A percentile compares a stretch with the other conserved stretches of the same genome.
Conservation (phyloP, 2,797 vertebrate species). For the Valencia hispanica region DNA sequence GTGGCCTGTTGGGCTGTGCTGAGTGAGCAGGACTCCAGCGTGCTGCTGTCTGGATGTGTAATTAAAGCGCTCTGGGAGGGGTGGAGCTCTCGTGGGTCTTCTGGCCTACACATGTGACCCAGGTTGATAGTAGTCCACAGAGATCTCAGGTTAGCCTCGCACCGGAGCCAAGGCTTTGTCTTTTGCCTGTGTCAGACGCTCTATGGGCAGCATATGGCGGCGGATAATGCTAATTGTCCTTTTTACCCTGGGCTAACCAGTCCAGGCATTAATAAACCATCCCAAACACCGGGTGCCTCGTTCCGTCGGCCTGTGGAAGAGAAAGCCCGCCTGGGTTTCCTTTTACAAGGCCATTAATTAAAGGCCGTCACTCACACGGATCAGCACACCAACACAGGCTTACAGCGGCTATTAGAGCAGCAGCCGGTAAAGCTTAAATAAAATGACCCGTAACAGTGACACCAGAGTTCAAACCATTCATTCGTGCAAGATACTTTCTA, state of each 20-base stretch:
- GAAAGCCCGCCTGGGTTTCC: constrained; percentile 72
- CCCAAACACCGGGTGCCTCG: constrained; percentile 77
- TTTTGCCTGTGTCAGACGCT: constrained; percentile 78
- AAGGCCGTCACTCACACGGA: constrained; percentile 77
- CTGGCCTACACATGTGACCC: constrained; percentile 78
- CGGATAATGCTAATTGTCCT: constrained; percentile 86
- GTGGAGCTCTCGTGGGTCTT: constrained; percentile 72
- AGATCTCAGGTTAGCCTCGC: constrained; percentile 82
- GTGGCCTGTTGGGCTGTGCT: constrained; percentile 61
- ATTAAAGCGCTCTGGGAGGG: constrained; percentile 74
- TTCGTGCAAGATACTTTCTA: background rate
- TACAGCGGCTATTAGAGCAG: constrained; percentile 43
- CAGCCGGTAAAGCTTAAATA: constrained; percentile 27
- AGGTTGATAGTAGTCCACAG: constrained; percentile 75
- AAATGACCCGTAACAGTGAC: constrained; percentile 4
- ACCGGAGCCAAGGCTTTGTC: constrained; percentile 75
- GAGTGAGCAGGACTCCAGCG: constrained; percentile 66
- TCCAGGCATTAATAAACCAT: constrained; percentile 84
- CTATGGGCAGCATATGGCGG: constrained; percentile 86
- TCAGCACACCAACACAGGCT: constrained; percentile 51
- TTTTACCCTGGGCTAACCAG: constrained; percentile 82
- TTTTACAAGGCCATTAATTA: constrained; percentile 82
- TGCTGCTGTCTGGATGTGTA: constrained; percentile 74
- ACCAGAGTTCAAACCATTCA: constrained; percentile 12
- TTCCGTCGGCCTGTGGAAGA: constrained; percentile 59